Evolutionary conservation across 2,888 invertebrate genomes (phyloP).

Genomic region (Germaria angustata): DNA sequence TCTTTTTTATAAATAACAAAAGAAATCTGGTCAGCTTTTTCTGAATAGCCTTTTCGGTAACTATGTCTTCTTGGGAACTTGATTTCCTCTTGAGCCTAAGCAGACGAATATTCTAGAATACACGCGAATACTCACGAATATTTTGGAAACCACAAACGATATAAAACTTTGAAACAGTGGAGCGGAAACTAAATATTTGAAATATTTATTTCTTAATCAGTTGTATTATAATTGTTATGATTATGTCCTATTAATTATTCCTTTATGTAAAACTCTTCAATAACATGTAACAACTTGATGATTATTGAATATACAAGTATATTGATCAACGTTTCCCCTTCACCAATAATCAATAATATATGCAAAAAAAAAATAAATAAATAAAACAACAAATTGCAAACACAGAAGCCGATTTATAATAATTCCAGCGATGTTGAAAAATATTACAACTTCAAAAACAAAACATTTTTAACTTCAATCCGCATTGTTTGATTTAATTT

Average conservation of each 20-base stretch:
- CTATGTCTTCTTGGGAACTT: no score
- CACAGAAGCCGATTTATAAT: not conserved
- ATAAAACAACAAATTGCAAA: not conserved
- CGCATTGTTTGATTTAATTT: constrained; percentile 33
- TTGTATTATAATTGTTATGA: not conserved
- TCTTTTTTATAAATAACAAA: no score
- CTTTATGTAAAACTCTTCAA: not conserved
- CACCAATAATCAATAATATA: not conserved
- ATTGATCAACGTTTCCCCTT: not conserved
- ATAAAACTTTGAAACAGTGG: no score
- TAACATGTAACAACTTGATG: not conserved
- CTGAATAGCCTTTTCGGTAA: no score
- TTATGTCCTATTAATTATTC: not conserved
- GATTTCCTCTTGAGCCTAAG: no score
- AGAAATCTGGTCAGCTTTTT: no score
- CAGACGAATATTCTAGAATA: no score
- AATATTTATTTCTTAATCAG: not conserved
- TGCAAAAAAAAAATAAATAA: not conserved
- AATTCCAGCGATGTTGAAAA: constrained; percentile 14
- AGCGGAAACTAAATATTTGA: not conserved
- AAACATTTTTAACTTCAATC: constrained; percentile 19
- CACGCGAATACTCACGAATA: no score
- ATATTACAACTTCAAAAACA: not conserved
- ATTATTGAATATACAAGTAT: not conserved
- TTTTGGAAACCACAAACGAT: no score